phyloP scores from a whole-genome alignment of 2,113 vertebrate species.

The Ranitomeya imitator region DNA sequence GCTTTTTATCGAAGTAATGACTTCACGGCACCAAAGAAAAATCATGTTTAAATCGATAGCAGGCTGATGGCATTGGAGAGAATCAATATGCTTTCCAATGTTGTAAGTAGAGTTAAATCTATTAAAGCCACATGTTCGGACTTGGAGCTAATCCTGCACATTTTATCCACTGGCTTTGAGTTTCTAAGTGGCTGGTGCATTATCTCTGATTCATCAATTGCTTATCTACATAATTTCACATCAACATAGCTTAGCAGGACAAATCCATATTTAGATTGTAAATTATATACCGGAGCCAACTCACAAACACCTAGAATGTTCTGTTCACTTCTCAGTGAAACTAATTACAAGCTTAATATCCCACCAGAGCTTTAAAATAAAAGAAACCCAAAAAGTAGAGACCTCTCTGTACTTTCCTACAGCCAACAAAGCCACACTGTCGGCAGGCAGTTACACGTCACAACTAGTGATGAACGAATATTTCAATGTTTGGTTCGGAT shows the following conservation, averaged over 20 bases:
- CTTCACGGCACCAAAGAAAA: constrained; percentile 69
- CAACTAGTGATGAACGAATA: too few species aligned
- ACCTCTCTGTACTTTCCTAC: too few species aligned
- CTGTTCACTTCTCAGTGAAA: neutral
- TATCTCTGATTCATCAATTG: constrained; percentile 68
- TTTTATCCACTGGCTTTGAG: constrained; percentile 62
- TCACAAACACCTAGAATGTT: neutral
- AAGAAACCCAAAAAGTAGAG: neutral
- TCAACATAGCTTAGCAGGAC: neutral
- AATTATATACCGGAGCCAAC: neutral
- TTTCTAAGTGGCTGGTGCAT: constrained; percentile 64
- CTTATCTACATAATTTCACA: constrained; percentile 30
- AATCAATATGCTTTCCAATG: constrained; percentile 68
- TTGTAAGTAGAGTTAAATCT: constrained; percentile 63
- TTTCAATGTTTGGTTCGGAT: too few species aligned
- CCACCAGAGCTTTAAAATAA: too few species aligned
- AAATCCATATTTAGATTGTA: constrained; percentile 27
- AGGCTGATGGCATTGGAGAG: constrained; percentile 59
- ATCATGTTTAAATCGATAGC: constrained; percentile 60
- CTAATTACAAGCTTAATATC: too few species aligned
- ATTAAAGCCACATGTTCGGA: constrained; percentile 61
- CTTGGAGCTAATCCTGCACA: constrained; percentile 58
- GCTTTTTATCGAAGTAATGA: constrained; percentile 67
- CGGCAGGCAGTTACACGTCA: too few species aligned
- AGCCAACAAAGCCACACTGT: too few species aligned